phyloP scores from a whole-genome alignment of 2,113 vertebrate species.

The Pterophyllum scalare region DNA sequence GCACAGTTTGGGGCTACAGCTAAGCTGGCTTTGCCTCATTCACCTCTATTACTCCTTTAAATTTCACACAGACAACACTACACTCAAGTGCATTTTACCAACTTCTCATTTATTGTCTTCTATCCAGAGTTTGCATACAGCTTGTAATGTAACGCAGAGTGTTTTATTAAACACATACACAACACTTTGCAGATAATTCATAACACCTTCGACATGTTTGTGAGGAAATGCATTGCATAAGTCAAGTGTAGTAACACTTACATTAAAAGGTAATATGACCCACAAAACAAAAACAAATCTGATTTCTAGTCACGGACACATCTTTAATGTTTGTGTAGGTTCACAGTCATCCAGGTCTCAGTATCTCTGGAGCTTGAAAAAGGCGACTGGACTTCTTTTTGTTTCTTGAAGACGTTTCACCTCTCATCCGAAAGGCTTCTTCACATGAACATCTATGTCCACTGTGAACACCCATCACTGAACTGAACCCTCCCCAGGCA shows the following conservation, averaged over 20 bases:
- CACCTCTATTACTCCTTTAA: slow-evolving; percentile 54
- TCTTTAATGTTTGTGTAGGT: not conserved
- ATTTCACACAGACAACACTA: slow-evolving; percentile 45
- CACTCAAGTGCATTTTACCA: slow-evolving; percentile 17
- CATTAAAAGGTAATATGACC: not conserved
- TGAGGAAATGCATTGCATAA: not conserved
- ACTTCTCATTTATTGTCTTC: slow-evolving; percentile 27
- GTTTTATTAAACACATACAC: slow-evolving; percentile 29
- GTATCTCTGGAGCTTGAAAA: no score
- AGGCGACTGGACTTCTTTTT: no score
- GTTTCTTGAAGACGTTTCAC: no score
- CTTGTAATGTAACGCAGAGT: not conserved
- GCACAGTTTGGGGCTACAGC: slow-evolving; percentile 31
- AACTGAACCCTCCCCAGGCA: no score
- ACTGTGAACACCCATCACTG: no score
- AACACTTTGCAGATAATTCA: not conserved
- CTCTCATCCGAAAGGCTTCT: no score
- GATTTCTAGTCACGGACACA: not conserved
- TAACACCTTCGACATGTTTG: not conserved
- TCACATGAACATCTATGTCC: no score
- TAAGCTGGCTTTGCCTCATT: slow-evolving; percentile 41
- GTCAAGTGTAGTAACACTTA: not conserved
- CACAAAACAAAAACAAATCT: not conserved
- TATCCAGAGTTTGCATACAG: slow-evolving; percentile 17
- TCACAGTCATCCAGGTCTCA: no score